Evolutionary conservation across 2,113 vertebrate genomes (phyloP), one percentile per base, ranked within the genome.

Genomic region (Grantiella picta): DNA sequence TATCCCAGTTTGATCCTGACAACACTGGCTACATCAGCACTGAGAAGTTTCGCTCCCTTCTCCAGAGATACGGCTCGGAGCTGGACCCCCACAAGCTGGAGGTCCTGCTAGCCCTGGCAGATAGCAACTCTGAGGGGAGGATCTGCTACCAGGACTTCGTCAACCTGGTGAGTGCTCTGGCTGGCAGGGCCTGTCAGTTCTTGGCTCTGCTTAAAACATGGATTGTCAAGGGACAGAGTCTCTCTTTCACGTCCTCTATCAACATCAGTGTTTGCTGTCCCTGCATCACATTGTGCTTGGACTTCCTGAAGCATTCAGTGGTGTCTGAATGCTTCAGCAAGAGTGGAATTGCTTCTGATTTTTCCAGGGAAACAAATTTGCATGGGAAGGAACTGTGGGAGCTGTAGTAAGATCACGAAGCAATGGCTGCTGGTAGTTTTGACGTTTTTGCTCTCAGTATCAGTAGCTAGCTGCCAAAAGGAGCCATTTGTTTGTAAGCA

Each of bases 91-190:
- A 99, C 97, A 99, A 99, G 95, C 98, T 99, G 94, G 99, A 99
- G 97, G 99, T 99, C 28, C 98, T 99, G 36, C 96, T 99, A 97
- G 99, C 99, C 40, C 98, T 99, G 12, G 98, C 99, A 9, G 98
- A 99, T 89, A 98, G 98, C 96, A 99, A 99, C 47, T 98, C 99
- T 0, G 98, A 99, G 10, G 99, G 99, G 33, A 99, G 99, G 97
- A 99, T 99, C 97, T 98, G 99, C 97, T 99, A 99, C 97, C 99
- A 99, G 97, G 99, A 99, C 95, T 99, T 99, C 80, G 98, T 99
- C 96, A 99, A 99, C 97, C 98, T 99, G 99, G 99, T 99, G 97
- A 99, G 99, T 92, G 44, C 75, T 85, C 53, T 27, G 35, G 28
- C 54, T 89, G 54, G 47, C 35, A 72, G 53, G 22, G 47, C 50